A percentile compares a stretch with the other conserved stretches of the same genome.
phyloP scores from a whole-genome alignment of 2,113 vertebrate genomes.

The Spermophilus dauricus region DNA sequence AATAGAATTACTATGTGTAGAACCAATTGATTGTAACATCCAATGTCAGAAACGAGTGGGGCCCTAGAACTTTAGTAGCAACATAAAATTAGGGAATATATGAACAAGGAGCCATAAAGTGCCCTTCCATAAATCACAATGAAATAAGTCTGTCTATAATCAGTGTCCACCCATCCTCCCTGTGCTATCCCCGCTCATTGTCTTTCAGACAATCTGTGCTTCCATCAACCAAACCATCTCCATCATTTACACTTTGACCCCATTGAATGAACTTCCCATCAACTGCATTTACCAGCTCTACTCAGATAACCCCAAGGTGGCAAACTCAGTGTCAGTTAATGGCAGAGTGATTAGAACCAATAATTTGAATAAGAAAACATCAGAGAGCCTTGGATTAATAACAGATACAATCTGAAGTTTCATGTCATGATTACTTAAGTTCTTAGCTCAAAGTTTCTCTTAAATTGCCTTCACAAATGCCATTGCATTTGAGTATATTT shows the following conservation, averaged over 20 bases:
- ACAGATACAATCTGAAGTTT: neutral
- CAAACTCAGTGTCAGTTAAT: neutral
- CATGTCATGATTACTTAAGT: neutral
- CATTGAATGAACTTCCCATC: neutral
- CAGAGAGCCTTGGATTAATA: neutral
- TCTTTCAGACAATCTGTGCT: neutral
- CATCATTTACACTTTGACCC: neutral
- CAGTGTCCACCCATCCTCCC: neutral
- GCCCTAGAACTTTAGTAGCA: neutral
- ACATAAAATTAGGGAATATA: neutral
- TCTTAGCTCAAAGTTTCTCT: neutral
- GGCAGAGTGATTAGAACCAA: neutral
- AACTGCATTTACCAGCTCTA: neutral
- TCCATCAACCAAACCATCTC: neutral
- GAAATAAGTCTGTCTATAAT: neutral
- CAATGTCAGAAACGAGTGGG: neutral
- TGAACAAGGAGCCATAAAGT: neutral
- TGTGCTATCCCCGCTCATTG: neutral
- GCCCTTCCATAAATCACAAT: too few species aligned
- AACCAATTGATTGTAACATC: neutral
- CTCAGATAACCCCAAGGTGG: neutral
- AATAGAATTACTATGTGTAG: neutral
- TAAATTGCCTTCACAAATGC: neutral
- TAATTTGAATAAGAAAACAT: neutral
- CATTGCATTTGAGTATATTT: neutral